Base-by-base conservation (phyloP, 2,113 vertebrate genomes). In the Ranitomeya imitator region DNA sequence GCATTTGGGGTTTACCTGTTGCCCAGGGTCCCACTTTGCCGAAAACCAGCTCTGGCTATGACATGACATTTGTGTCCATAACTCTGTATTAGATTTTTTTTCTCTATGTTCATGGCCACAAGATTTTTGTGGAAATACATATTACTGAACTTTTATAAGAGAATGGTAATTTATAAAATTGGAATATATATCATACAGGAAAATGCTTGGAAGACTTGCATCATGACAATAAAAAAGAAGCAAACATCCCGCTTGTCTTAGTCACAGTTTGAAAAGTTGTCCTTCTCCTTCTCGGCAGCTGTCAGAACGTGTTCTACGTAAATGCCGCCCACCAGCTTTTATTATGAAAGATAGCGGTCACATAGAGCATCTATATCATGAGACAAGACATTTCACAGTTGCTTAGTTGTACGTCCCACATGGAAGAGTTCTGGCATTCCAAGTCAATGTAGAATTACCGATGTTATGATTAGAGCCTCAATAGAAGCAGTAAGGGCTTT, bases 401-500 rank as follows among this genome's bases (percentile, higher is more conserved):
- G 80, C 83, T 83, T 76, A 52, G 87, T 54, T 77, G 80, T 76
- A 57, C 51, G 86, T 88, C 59, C 37, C 80, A 88, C 80, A 65
- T 77, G 69, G 69, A 73, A 88, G 37, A 73, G 37, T 88, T 88
- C 59, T 83, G 45, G 59, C 69, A 83, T 83, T 88, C 87, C 80
- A 26, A 78, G 76, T 19, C 60, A 51, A 65, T 26, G 37, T 59
- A 61, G 63, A 88, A 55, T 89, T 79, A 85, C 81, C 76, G 82
- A 84, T 85, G 81, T 89, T 67, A 89, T 89, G 73, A 85, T 83
- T 83, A 88, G 80, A 85, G 82, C 74, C 61, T 63, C 77, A 89
- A 85, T 85, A 79, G 81, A 89, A 84, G 71, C 74, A 65, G 19
- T 65, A 69, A 78, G 84, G 80, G 51, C 82, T 84, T 89, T 89